phyloP scores from a whole-genome alignment of 2,113 vertebrate species.

The Eclectus roratus region DNA sequence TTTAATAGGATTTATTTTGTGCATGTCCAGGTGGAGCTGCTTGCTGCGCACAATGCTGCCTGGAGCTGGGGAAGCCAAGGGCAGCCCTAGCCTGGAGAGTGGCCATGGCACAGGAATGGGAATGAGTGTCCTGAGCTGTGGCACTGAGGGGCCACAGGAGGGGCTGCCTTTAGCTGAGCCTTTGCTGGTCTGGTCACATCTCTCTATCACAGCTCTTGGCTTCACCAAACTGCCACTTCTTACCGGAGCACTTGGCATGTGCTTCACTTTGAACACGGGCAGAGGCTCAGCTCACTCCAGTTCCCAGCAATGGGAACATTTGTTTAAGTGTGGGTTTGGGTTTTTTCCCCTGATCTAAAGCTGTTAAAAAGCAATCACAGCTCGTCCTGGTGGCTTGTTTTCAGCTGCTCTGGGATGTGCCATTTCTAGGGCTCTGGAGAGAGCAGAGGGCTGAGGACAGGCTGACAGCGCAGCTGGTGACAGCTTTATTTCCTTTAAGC shows the following conservation, averaged over 20 bases:
- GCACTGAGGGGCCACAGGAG: neutral
- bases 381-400: neutral
- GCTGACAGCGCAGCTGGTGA: neutral
- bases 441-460: neutral
- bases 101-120: rapidly evolving
- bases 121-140: neutral
- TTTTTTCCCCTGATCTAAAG: neutral
- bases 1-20: slow-evolving; percentile 20
- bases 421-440: neutral
- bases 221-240: neutral
- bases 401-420: neutral
- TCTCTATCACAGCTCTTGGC: neutral
- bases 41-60: neutral
- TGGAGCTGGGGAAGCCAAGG: neutral
- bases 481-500: neutral
- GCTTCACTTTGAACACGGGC: neutral
- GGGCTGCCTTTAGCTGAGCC: neutral
- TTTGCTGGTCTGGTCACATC: neutral
- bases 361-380: neutral
- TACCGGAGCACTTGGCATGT: neutral
- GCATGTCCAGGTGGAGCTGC: neutral
- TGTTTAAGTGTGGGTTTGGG: neutral
- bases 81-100: neutral
- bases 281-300: neutral
- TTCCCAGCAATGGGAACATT: neutral